These are phyloP conservation scores for Falco columbarius DNA, from an alignment of 2,797 vertebrate species.

Conservation along the genomic window DNA sequence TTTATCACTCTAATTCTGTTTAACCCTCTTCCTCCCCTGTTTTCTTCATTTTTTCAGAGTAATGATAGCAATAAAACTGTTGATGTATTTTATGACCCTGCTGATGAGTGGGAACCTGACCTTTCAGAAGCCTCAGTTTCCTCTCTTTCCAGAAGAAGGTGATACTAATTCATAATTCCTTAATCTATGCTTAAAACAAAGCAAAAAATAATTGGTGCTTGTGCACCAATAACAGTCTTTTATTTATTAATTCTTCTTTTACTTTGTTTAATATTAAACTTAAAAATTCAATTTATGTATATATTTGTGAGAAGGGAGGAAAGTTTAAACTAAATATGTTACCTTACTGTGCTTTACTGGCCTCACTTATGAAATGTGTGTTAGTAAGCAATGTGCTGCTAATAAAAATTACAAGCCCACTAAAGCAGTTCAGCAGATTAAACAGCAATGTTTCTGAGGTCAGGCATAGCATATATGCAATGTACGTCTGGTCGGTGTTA, in stretches of 20 bases:
- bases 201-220: neutral
- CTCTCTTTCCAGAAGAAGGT: conserved; percentile 91
- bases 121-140: conserved; percentile 82
- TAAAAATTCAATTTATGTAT: neutral
- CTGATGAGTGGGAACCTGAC: conserved; percentile 96
- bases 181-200: neutral
- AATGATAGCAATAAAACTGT: conserved; percentile 81
- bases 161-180: conserved; percentile 10
- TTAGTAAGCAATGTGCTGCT: neutral
- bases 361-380: neutral
- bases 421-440: neutral
- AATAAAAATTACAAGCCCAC: neutral
- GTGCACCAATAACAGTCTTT: neutral
- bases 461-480: neutral
- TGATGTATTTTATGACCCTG: conserved; percentile 91
- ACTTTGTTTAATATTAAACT: neutral
- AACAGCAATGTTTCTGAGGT: neutral
- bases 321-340: neutral
- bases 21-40: neutral
- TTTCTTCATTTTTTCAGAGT: conserved; percentile 76
- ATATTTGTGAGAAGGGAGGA: neutral
- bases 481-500: neutral
- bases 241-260: neutral
- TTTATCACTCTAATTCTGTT: neutral
- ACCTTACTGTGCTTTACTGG: neutral